Conservation (phyloP, 1,140 invertebrate genomes). For the Neodiprion pinetum region DNA sequence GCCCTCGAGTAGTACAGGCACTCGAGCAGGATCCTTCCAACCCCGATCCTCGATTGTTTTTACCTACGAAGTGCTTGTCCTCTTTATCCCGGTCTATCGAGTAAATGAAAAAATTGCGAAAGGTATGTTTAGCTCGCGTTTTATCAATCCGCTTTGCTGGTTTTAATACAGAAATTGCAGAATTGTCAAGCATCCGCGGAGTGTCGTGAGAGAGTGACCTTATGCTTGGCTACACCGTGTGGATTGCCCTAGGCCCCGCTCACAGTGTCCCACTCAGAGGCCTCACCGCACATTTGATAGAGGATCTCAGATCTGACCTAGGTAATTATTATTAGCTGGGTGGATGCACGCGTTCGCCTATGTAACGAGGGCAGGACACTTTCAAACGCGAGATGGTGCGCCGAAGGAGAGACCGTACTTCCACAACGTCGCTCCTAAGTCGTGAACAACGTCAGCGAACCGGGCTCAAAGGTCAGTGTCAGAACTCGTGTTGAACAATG, state of each 20-base stretch:
- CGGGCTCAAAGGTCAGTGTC: conserved; percentile 3
- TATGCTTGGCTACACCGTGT: neutral
- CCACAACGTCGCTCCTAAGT: too few species aligned
- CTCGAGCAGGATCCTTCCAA: too few species aligned
- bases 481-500: neutral
- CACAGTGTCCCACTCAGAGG: neutral
- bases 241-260: neutral
- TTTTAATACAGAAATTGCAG: neutral
- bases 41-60: too few species aligned
- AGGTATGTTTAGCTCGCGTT: neutral
- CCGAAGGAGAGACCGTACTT: too few species aligned
- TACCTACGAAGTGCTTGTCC: too few species aligned
- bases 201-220: conserved; percentile 6
- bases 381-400: neutral
- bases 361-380: conserved; percentile 1
- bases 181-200: neutral
- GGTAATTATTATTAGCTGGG: neutral
- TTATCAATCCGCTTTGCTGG: neutral
- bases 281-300: neutral
- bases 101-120: neutral
- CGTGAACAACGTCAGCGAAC: too few species aligned
- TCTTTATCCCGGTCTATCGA: too few species aligned
- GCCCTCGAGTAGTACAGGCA: too few species aligned
- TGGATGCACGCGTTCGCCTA: neutral
- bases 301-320: neutral